phyloP scores from a whole-genome alignment of 2,113 vertebrate species.

The Sinocyclocheilus anshuiensis region DNA sequence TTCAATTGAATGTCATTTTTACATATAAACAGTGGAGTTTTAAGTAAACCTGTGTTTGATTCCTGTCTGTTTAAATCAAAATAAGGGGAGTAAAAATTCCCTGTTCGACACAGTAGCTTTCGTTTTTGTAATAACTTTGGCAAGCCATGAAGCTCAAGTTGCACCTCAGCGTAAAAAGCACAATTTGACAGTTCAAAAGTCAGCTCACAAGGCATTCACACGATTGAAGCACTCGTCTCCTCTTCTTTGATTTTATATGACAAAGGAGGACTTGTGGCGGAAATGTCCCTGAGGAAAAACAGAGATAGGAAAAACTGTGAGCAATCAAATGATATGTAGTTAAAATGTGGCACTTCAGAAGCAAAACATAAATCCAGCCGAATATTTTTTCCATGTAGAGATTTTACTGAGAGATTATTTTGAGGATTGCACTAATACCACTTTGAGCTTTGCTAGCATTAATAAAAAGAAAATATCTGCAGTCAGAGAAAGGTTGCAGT shows the following conservation, averaged over 20 bases:
- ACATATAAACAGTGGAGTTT: neutral
- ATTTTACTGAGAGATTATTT: slow-evolving; percentile 13
- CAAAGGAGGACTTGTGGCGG: slow-evolving; percentile 96
- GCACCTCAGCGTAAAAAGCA: slow-evolving; percentile 74
- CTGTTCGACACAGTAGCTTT: slow-evolving; percentile 38
- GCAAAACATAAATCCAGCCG: neutral
- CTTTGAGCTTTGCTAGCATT: slow-evolving; percentile 1
- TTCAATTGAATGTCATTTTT: neutral
- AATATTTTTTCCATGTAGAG: neutral
- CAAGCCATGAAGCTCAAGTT: slow-evolving; percentile 67
- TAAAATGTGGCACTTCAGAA: neutral
- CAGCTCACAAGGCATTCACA: slow-evolving; percentile 42
- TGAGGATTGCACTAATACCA: neutral
- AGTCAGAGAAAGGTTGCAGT: neutral
- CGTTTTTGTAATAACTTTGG: slow-evolving; percentile 68
- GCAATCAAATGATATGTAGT: neutral
- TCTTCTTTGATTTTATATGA: slow-evolving; percentile 79
- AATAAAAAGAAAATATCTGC: slow-evolving; percentile 1
- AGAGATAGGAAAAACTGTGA: neutral
- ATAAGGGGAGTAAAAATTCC: slow-evolving; percentile 41
- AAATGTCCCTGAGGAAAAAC: slow-evolving; percentile 87
- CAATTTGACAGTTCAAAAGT: slow-evolving; percentile 62
- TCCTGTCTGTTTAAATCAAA: slow-evolving; percentile 26
- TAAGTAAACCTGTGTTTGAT: slow-evolving; percentile 7
- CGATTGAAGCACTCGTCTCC: neutral